Evolutionary conservation across 2,888 invertebrate species (phyloP), one percentile per base, ranked within the genome.

Genomic region (Lithophane socia): DNA sequence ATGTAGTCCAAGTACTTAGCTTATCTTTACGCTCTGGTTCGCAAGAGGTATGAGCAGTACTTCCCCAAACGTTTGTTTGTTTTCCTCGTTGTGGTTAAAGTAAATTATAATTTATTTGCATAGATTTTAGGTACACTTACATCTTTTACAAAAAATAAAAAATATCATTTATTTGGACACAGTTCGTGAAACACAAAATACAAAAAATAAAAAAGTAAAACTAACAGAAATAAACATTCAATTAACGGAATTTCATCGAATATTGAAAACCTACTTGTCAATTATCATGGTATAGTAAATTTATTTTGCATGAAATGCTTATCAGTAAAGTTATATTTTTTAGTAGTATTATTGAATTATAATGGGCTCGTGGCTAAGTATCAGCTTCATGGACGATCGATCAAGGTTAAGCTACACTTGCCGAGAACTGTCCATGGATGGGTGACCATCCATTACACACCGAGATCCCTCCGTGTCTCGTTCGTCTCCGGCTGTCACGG

Each of bases 1-100:
- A 7, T 56, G 1, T 18, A 65, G 37, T 69, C 12, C 49, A 70
- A 56, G 21, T 16, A 3, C 49, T 47, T 49, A 16, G 5, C 61
- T 80, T 77, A 80, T 80, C 83, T 82, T 82, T 49, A 70, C 77
- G 80, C n/a, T 80, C 83, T 66, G n/a, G 3, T 66, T 60, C 52
- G 16, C 64, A 12, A 1, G 42, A 37, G 58, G 69, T 82, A 82
- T 82, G 82, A 21, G 49, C 47, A 69, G 47, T 5, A 21, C 54
- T 13, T 13, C 8, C 13, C 24, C 7, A 54, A 47, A 24, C 21
- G 24, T 42, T 56, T 42, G 21, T 73, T 78, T 58, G 2, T 78
- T 71, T 54, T 29, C 18, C 9, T 70, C 5, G 13, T 10, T 42
- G n/a, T 71, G 2, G 21, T 66, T n/a, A 1, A 10, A 65, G 44